These are phyloP conservation scores for Notolabrus celidotus DNA, from an alignment of 2,797 vertebrate genomes.

Conservation along the genomic window DNA sequence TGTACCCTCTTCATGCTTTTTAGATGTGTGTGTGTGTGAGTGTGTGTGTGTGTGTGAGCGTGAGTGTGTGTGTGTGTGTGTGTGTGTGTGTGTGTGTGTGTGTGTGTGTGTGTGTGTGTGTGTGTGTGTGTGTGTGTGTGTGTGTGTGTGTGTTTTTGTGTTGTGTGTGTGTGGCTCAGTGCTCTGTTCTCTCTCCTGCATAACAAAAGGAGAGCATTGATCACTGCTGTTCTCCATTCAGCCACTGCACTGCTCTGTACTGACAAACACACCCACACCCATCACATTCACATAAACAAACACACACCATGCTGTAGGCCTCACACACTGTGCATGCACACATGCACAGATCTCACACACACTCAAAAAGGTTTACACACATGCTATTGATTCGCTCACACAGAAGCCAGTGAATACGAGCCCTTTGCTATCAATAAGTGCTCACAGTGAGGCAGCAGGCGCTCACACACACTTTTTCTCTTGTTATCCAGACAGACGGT, in stretches of 20 bases:
- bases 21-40: background rate
- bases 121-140: background rate
- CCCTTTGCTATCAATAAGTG: background rate
- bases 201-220: conserved; percentile 40
- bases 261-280: conserved; percentile 14
- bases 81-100: background rate
- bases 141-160: background rate
- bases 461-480: conserved; percentile 21
- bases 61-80: no score
- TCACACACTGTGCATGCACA: background rate
- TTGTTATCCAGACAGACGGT: conserved; percentile 44
- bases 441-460: background rate
- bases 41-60: no score
- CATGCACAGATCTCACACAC: background rate
- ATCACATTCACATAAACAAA: background rate
- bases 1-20: conserved; percentile 5
- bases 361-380: background rate
- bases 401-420: background rate
- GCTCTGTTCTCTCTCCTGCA: conserved; percentile 11
- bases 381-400: conserved; percentile 1
- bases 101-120: background rate
- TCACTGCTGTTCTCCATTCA: conserved; percentile 26
- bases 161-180: conserved; percentile 8
- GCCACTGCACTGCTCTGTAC: background rate
- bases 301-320: conserved; percentile 1